These are phyloP conservation scores for Embiotoca jacksoni DNA, from an alignment of 2,113 vertebrate species.

Conservation along the genomic window DNA sequence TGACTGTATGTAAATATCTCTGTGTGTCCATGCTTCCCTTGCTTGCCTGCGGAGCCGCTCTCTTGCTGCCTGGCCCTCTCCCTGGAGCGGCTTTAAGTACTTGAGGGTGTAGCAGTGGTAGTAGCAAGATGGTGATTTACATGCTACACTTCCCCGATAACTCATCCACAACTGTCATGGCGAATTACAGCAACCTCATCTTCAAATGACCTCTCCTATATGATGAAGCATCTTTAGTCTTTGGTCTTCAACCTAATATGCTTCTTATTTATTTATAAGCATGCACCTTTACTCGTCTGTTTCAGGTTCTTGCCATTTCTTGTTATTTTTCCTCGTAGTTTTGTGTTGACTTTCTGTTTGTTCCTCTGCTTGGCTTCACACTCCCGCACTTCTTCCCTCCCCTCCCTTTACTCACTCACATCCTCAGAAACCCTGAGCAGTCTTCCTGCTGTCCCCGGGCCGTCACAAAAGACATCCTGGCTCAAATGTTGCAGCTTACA, in stretches of 20 bases:
- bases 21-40: conserved; percentile 80
- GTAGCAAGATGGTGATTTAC: conserved; percentile 61
- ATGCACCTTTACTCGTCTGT: background rate
- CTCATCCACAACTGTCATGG: conserved; percentile 56
- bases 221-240: conserved; percentile 23
- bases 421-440: conserved; percentile 73
- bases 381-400: conserved; percentile 42
- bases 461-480: conserved; percentile 79
- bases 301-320: background rate
- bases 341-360: conserved; percentile 32
- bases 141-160: conserved; percentile 59
- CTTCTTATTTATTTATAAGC: background rate
- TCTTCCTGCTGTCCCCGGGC: conserved; percentile 79
- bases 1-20: conserved; percentile 87
- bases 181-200: conserved; percentile 54
- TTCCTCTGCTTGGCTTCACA: conserved; percentile 26
- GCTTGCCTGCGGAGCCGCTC: conserved; percentile 60
- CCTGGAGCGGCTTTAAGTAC: conserved; percentile 17
- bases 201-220: conserved; percentile 43
- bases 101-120: conserved; percentile 30
- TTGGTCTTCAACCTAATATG: background rate
- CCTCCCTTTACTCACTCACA: conserved; percentile 60
- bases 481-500: conserved; percentile 47
- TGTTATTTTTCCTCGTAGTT: conserved; percentile 4
- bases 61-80: conserved; percentile 38